Evolutionary conservation across 2,797 vertebrate species (phyloP).

Genomic region (Melopsittacus undulatus): DNA sequence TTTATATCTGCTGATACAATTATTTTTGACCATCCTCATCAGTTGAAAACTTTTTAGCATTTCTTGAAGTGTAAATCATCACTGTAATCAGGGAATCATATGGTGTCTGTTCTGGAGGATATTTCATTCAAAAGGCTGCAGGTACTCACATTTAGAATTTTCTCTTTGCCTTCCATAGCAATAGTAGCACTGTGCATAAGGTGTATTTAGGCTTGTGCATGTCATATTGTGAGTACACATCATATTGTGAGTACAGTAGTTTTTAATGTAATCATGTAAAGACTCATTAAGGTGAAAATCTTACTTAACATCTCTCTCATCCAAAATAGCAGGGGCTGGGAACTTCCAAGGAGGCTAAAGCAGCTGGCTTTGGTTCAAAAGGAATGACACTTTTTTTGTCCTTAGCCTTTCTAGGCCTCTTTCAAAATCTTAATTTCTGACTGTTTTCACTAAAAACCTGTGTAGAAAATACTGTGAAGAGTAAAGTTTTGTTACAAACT

Average conservation of each 20-base stretch:
- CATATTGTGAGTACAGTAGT: neutral
- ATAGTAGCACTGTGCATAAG: neutral
- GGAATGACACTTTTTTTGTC: neutral
- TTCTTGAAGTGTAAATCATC: neutral
- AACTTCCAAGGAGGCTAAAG: neutral
- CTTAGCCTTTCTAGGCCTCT: neutral
- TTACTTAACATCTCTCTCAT: neutral
- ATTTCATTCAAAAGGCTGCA: neutral
- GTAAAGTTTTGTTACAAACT: neutral
- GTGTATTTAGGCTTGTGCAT: neutral
- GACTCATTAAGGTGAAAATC: neutral
- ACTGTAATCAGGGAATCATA: neutral
- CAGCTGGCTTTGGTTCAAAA: neutral
- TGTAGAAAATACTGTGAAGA: neutral
- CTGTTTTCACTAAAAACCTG: neutral
- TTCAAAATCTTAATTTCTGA: neutral
- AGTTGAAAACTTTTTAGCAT: neutral
- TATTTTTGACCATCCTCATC: neutral
- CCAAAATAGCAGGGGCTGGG: neutral
- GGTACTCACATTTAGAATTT: neutral
- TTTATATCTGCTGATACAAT: neutral
- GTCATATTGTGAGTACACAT: neutral
- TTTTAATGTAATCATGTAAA: neutral
- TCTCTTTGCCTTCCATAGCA: neutral
- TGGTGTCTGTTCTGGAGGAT: neutral